Percentiles rank a stretch among this genome's conserved stretches.
phyloP scores from a whole-genome alignment of 2,888 invertebrate species.

The Melinaea marsaeus region DNA sequence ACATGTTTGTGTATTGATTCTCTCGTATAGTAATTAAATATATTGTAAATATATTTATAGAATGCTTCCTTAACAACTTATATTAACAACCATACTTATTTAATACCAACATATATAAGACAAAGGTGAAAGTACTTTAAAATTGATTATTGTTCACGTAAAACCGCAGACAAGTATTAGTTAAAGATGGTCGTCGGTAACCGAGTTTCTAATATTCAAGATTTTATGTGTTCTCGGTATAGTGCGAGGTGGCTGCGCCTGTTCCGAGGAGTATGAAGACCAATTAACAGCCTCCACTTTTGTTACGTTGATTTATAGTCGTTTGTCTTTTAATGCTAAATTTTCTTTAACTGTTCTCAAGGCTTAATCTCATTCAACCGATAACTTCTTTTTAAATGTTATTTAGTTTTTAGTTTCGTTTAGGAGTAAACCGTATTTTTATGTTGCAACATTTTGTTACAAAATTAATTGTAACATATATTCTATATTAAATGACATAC shows the following conservation, averaged over 20 bases:
- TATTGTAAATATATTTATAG: conserved; percentile 13
- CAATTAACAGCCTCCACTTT: conserved; percentile 51
- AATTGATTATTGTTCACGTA: no score
- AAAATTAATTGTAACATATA: no score
- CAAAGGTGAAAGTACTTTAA: no score
- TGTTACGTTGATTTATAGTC: conserved; percentile 69
- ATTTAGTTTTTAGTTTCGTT: no score
- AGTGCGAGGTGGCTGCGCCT: conserved; percentile 55
- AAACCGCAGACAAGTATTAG: no score
- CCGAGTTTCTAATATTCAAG: conserved; percentile 54
- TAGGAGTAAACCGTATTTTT: no score
- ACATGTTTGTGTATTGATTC: conserved; percentile 15
- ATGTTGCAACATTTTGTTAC: no score
- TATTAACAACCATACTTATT: background rate
- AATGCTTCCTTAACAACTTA: background rate
- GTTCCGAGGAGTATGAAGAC: conserved; percentile 46
- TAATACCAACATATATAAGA: no score
- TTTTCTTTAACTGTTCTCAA: conserved; percentile 21
- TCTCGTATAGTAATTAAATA: conserved; percentile 25
- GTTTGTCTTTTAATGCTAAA: conserved; percentile 21
- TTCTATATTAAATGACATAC: no score
- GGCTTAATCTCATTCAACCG: no score
- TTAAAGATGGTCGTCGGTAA: no score
- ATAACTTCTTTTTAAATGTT: no score
- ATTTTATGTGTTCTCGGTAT: conserved; percentile 71